phyloP scores from a whole-genome alignment of 1,140 invertebrate species.

The Drosophila baimaii region DNA sequence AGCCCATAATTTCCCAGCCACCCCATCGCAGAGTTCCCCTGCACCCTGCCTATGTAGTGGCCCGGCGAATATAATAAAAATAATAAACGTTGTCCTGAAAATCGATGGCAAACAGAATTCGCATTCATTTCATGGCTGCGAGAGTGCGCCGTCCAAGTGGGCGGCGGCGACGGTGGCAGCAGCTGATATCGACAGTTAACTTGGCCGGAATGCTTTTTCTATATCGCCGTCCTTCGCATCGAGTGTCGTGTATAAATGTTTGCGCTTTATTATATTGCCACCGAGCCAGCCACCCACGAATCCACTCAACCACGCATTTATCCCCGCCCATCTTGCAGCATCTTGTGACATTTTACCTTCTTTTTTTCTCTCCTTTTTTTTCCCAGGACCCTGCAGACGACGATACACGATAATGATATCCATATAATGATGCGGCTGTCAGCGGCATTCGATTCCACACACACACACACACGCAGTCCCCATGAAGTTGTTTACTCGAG shows the following conservation, averaged over 20 bases:
- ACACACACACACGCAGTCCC: slow-evolving; percentile 30
- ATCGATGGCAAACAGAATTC: slow-evolving; percentile 84
- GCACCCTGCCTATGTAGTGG: slow-evolving; percentile 30
- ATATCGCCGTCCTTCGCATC: slow-evolving; percentile 55
- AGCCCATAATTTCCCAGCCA: slow-evolving; percentile 83
- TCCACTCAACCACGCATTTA: slow-evolving; percentile 33
- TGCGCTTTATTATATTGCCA: slow-evolving; percentile 81
- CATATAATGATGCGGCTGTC: slow-evolving; percentile 83
- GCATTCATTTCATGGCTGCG: slow-evolving; percentile 62
- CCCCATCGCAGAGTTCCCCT: slow-evolving; percentile 30
- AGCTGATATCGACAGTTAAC: slow-evolving; percentile 83
- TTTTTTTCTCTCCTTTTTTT: slow-evolving; percentile 42
- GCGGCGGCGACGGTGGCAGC: slow-evolving; percentile 52
- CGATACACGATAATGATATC: slow-evolving; percentile 83
- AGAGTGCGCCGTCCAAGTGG: background rate
- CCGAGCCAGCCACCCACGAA: slow-evolving; percentile 10
- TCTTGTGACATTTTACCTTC: slow-evolving; percentile 81
- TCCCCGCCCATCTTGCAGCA: slow-evolving; percentile 49
- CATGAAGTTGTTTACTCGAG: slow-evolving; percentile 48
- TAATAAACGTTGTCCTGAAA: slow-evolving; percentile 82
- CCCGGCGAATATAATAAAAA: slow-evolving; percentile 74
- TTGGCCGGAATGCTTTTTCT: slow-evolving; percentile 71
- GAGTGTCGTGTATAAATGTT: slow-evolving; percentile 83
- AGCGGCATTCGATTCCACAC: slow-evolving; percentile 64
- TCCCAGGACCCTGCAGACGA: slow-evolving; percentile 48